phyloP scores from a whole-genome alignment of 2,113 vertebrate genomes.

The Oenanthe melanoleuca region DNA sequence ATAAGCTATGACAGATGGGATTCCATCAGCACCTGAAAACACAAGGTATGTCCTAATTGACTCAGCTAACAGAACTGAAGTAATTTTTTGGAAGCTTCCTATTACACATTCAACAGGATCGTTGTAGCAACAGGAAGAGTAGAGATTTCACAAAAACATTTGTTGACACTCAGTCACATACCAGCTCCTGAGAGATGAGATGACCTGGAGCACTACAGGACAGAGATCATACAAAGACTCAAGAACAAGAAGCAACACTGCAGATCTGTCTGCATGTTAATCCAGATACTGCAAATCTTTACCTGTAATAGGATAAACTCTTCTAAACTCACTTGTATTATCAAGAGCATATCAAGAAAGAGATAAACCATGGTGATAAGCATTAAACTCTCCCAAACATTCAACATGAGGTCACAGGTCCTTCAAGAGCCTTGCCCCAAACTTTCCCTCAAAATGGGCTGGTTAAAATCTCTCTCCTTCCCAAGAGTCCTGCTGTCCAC shows the following conservation, averaged over 20 bases:
- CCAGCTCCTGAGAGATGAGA: not conserved
- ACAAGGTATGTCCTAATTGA: not conserved
- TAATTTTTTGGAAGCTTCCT: not conserved
- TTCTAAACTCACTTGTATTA: not conserved
- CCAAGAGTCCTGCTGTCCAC: not conserved
- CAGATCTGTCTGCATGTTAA: not conserved
- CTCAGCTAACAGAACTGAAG: not conserved
- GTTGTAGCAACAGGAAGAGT: not conserved
- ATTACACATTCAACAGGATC: not conserved
- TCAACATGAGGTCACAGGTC: not conserved
- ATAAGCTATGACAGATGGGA: not conserved
- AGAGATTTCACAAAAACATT: not conserved
- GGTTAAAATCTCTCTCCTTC: not conserved
- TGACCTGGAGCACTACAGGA: not conserved
- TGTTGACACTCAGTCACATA: not conserved
- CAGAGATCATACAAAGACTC: not conserved
- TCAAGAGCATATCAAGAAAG: not conserved
- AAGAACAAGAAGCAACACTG: not conserved
- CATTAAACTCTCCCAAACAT: not conserved
- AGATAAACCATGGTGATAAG: not conserved
- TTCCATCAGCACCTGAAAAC: constrained; percentile 5
- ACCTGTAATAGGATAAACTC: not conserved
- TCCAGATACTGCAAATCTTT: not conserved
- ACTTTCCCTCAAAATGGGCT: not conserved
- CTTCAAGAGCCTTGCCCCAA: not conserved